Base-by-base conservation (phyloP, 2,888 invertebrate species). In the Eilema sororculum region DNA sequence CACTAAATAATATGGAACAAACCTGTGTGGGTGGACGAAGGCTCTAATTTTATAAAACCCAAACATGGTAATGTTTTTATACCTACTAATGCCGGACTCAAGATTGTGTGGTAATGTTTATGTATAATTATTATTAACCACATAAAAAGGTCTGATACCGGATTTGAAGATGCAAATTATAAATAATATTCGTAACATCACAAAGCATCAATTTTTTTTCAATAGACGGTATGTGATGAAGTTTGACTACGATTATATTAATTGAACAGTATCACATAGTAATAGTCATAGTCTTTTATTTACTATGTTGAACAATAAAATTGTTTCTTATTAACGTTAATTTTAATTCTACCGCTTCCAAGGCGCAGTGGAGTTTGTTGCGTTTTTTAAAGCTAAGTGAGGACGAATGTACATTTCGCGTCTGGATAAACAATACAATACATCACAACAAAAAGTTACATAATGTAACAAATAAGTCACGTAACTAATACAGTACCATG, bases 91-190 rank as follows among this genome's bases (percentile, higher is more conserved):
- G 71, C 69, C 74, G 74, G 63, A 24, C 16, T 67, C 74, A 69
- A 77, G 71, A 73, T n/a, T 57, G 68, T 67, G 68, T 69, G 72
- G 59, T 74, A 62, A 61, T 57, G 22, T 24, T n/a, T 25, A 28
- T 10, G 33, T 69, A 65, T 73, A 71, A 72, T 71, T 46, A 61
- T 73, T 20, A 69, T 68, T 62, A 52, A 72, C 63, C 56, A 67
- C 67, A 68, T 46, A 78, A 63, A 70, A 73, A 67, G 67, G 20
- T 16, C 24, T 16, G 20, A 52, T 81, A 74, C 79, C 82, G 79
- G 79, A 79, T 81, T 52, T 24, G 52, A 73, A 75, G 28, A 41
- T 68, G 28, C 62, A 46, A 69, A 73, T 67, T 60, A 52, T 52
- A 52, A n/a, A 20, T n/a, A 20, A 52, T n/a, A 52, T n/a, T n/a